phyloP scores from a whole-genome alignment of 2,888 invertebrate genomes.

The Scaptomyza caliginosa region DNA sequence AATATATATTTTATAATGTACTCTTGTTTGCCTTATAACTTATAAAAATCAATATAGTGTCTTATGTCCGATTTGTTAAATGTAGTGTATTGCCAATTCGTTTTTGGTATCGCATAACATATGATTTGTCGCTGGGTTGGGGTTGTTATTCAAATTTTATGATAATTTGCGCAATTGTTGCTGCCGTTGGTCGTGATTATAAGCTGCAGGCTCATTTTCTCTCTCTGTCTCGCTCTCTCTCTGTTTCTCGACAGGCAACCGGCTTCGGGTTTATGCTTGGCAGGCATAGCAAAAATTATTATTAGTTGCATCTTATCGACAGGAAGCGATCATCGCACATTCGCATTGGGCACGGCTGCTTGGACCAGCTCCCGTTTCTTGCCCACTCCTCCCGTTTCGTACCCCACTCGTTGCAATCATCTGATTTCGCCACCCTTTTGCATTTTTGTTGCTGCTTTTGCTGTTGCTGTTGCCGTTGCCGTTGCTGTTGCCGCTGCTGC shows the following conservation, averaged over 20 bases:
- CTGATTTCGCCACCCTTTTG: slow-evolving; percentile 21
- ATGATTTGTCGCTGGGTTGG: slow-evolving; percentile 27
- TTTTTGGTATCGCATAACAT: not conserved
- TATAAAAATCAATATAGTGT: too few relatives aligned
- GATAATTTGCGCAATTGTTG: slow-evolving; percentile 62
- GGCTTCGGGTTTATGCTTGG: slow-evolving; percentile 14
- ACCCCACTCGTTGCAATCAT: not conserved
- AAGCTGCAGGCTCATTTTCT: slow-evolving; percentile 18
- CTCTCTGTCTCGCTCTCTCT: not conserved
- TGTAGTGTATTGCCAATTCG: slow-evolving; percentile 8
- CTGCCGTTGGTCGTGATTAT: slow-evolving; percentile 58
- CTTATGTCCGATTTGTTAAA: not conserved
- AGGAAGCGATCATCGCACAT: slow-evolving; percentile 78
- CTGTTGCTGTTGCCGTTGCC: slow-evolving; percentile 22
- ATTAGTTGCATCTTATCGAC: slow-evolving; percentile 75
- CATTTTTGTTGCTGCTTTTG: slow-evolving; percentile 3
- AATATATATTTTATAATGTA: too few relatives aligned
- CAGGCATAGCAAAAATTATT: slow-evolving; percentile 58
- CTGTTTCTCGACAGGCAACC: not conserved
- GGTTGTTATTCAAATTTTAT: slow-evolving; percentile 62
- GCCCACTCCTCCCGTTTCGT: slow-evolving; percentile 2
- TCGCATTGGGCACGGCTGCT: slow-evolving; percentile 57
- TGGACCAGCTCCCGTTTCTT: slow-evolving; percentile 24
- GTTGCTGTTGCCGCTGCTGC: not conserved
- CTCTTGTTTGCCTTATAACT: too few relatives aligned